These are phyloP conservation scores for Pocota personata DNA, from an alignment of 2,888 invertebrate genomes.

Conservation along the genomic window DNA sequence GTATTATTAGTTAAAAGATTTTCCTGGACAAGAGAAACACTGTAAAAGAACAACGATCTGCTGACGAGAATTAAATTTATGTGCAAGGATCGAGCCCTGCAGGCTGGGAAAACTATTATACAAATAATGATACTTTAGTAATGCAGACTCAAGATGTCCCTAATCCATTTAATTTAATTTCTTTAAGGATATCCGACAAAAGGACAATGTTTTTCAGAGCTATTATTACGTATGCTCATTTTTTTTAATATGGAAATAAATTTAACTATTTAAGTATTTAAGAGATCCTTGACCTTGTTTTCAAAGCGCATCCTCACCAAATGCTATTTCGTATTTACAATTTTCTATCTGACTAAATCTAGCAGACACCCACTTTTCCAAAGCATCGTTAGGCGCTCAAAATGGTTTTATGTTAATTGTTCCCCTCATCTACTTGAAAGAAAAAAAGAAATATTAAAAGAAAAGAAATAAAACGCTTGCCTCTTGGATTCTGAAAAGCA, in stretches of 20 bases:
- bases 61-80: too few relatives aligned
- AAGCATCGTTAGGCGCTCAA: slow-evolving; percentile 11
- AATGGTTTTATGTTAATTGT: slow-evolving; percentile 67
- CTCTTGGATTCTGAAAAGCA: slow-evolving; percentile 43
- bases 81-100: too few relatives aligned
- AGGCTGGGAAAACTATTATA: too few relatives aligned
- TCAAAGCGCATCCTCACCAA: neutral
- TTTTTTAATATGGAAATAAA: neutral
- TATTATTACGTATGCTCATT: neutral
- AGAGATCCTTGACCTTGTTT: slow-evolving; percentile 5
- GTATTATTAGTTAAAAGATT: too few relatives aligned
- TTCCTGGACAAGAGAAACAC: too few relatives aligned
- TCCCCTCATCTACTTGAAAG: slow-evolving; percentile 22
- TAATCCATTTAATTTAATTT: too few relatives aligned
- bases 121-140: too few relatives aligned
- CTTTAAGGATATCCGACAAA: neutral
- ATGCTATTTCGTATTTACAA: slow-evolving; percentile 17
- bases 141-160: too few relatives aligned
- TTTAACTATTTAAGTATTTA: neutral
- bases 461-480: slow-evolving; percentile 51
- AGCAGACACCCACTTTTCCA: slow-evolving; percentile 1
- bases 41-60: too few relatives aligned
- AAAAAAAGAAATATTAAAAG: slow-evolving; percentile 39
- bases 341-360: slow-evolving; percentile 6
- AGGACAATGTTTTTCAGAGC: too few relatives aligned